These are phyloP conservation scores for Amblyopsis rosae DNA, from an alignment of 2,113 vertebrate species.

Conservation along the genomic window DNA sequence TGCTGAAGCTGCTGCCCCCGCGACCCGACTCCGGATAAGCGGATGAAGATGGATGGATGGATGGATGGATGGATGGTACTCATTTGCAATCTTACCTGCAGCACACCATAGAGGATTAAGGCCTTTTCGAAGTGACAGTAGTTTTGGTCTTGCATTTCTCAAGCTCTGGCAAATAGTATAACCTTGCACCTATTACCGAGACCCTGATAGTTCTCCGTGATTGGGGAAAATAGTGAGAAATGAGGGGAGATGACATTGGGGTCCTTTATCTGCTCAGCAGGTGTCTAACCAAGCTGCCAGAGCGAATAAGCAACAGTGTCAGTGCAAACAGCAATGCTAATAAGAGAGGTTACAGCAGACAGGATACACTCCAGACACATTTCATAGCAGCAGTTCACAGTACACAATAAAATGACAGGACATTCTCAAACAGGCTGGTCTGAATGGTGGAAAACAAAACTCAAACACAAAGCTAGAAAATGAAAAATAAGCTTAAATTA, in stretches of 20 bases:
- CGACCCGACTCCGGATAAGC: no score
- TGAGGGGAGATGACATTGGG: constrained; percentile 12
- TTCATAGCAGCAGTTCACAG: constrained; percentile 30
- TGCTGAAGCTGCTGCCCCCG: no score
- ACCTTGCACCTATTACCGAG: constrained; percentile 26
- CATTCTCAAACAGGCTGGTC: constrained; percentile 24
- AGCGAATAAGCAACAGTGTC: constrained; percentile 32
- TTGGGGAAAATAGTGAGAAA: constrained; percentile 1
- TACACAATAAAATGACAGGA: constrained; percentile 19
- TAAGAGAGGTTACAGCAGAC: constrained; percentile 25
- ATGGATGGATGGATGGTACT: no score
- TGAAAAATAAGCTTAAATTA: no score
- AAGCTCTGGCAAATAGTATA: constrained; percentile 22
- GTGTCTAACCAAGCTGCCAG: constrained; percentile 16
- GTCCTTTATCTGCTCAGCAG: constrained; percentile 38
- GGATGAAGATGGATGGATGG: no score
- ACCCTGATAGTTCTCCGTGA: background rate
- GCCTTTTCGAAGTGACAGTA: constrained; percentile 20
- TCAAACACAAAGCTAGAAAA: background rate
- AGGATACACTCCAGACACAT: constrained; percentile 29
- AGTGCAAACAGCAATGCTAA: constrained; percentile 27
- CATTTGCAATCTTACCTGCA: no score
- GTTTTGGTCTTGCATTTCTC: constrained; percentile 1
- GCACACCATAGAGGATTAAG: constrained; percentile 3
- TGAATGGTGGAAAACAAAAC: no score